Conservation (phyloP, 2,797 vertebrate genomes). For the Channallabes apus region DNA sequence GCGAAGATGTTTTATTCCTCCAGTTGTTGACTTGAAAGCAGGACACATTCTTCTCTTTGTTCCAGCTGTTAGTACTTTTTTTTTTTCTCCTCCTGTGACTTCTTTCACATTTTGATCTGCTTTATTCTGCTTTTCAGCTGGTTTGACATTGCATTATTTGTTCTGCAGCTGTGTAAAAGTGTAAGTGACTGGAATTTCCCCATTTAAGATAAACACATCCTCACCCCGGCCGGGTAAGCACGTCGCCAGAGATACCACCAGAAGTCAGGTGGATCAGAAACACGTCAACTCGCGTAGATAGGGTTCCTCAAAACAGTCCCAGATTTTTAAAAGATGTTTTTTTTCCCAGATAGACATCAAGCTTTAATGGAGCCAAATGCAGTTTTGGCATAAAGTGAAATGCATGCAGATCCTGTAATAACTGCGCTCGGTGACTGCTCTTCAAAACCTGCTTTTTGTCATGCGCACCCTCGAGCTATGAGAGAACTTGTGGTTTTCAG, state of each 20-base stretch:
- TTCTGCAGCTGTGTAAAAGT: slow-evolving; percentile 40
- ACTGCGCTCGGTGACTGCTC: slow-evolving; percentile 26
- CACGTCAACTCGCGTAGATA: background rate
- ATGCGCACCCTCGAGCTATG: slow-evolving; percentile 53
- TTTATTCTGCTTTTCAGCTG: slow-evolving; percentile 23
- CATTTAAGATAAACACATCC: slow-evolving; percentile 49
- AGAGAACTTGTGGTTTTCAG: slow-evolving; percentile 75
- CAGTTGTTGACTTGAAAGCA: slow-evolving; percentile 8
- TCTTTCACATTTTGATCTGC: slow-evolving; percentile 24
- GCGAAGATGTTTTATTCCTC: slow-evolving; percentile 2
- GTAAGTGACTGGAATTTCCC: slow-evolving; percentile 60
- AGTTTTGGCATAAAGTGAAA: slow-evolving; percentile 25
- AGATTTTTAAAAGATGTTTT: background rate
- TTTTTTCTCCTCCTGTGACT: background rate
- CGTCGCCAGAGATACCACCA: slow-evolving; percentile 23
- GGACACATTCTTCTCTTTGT: slow-evolving; percentile 15
- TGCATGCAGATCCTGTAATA: background rate
- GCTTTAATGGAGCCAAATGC: slow-evolving; percentile 7
- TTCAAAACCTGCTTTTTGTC: slow-evolving; percentile 42
- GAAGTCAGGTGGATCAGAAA: slow-evolving; percentile 23
- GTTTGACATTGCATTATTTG: slow-evolving; percentile 24
- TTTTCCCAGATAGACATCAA: background rate
- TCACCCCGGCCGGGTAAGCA: slow-evolving; percentile 36
- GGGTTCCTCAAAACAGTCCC: slow-evolving; percentile 12
- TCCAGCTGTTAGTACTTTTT: background rate